Conservation (phyloP, 1,140 invertebrate species). For the Parasteatoda tepidariorum region DNA sequence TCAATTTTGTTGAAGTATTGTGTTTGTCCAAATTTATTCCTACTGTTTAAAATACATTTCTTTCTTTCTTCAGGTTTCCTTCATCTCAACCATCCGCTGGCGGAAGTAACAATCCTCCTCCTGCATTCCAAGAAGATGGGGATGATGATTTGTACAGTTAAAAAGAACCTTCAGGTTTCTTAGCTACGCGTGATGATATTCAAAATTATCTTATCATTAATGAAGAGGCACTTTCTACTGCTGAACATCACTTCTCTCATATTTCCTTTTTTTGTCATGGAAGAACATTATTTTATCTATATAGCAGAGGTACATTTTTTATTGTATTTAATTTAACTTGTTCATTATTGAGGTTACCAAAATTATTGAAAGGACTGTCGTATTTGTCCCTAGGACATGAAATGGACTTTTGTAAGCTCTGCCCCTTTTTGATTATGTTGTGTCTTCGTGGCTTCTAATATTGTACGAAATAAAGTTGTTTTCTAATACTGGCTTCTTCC, state of each 20-base stretch:
- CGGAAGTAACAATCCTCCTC: neutral
- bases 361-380: neutral
- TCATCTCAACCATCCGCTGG: constrained; percentile 1
- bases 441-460: neutral
- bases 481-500: neutral
- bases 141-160: constrained; percentile 58
- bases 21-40: neutral
- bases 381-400: neutral
- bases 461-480: neutral
- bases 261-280: neutral
- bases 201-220: neutral
- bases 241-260: neutral
- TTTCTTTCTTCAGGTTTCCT: constrained; percentile 45
- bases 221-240: neutral
- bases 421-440: neutral
- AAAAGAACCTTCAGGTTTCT: neutral
- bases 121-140: constrained; percentile 17
- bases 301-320: neutral
- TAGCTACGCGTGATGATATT: neutral
- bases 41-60: neutral
- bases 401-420: neutral
- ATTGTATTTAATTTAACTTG: neutral
- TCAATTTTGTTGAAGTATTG: too few species aligned
- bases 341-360: neutral
- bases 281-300: neutral